Conservation (phyloP, 2,797 vertebrate species). For the Linurgus olivaceus region DNA sequence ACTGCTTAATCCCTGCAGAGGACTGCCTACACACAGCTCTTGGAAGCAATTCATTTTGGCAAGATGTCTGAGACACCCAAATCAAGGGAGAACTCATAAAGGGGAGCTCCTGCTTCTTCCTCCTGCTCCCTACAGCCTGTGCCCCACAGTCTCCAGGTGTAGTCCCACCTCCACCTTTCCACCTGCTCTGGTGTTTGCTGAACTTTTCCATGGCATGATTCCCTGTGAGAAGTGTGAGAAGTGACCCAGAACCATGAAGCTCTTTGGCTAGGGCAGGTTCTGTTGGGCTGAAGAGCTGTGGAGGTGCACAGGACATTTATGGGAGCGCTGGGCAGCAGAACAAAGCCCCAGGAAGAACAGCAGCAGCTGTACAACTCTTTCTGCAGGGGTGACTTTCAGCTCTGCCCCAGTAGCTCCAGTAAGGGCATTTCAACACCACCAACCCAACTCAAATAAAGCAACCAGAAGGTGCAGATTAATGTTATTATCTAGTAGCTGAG, state of each 20-base stretch:
- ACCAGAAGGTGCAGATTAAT: background rate
- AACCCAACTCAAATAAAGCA: background rate
- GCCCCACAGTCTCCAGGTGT: accelerated
- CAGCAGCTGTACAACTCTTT: background rate
- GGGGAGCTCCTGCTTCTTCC: background rate
- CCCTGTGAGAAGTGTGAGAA: background rate
- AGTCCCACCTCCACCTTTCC: background rate
- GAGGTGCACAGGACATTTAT: background rate
- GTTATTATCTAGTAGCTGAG: background rate
- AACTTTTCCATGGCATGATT: background rate
- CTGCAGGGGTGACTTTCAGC: background rate
- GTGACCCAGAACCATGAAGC: background rate
- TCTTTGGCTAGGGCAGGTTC: background rate
- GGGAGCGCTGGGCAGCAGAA: background rate
- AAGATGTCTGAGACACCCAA: background rate
- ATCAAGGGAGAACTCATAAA: background rate
- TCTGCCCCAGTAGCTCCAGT: background rate
- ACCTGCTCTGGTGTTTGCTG: background rate
- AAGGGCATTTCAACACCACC: background rate
- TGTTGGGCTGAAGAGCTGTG: background rate
- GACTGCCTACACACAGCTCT: background rate
- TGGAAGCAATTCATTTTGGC: background rate
- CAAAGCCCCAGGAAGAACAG: background rate
- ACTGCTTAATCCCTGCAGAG: background rate
- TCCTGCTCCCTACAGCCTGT: background rate